These are phyloP conservation scores for Aradophagus sp. DNA, from an alignment of 1,140 invertebrate genomes.

Conservation along the genomic window DNA sequence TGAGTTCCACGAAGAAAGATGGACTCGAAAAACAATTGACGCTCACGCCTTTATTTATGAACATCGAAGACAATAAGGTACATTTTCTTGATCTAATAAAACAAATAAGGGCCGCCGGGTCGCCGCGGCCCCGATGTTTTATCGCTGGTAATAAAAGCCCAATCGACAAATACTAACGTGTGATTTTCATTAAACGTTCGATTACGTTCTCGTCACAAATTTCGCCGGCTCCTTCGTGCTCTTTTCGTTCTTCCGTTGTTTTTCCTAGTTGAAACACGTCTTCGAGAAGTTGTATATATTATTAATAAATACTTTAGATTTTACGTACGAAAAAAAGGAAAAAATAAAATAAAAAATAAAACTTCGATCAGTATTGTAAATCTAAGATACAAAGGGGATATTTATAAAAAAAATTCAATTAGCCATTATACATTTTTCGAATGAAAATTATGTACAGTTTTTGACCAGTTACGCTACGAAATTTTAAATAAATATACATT, in stretches of 20 bases:
- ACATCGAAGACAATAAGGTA: constrained; percentile 56
- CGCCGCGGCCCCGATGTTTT: constrained; percentile 26
- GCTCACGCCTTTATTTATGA: constrained; percentile 49
- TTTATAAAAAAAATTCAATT: constrained; percentile 49
- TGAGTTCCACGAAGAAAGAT: constrained; percentile 39
- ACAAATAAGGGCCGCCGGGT: constrained; percentile 16
- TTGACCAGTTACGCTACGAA: constrained; percentile 55
- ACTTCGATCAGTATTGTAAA: constrained; percentile 56
- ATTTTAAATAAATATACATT: constrained; percentile 60
- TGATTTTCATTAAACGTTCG: constrained; percentile 37
- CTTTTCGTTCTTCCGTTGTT: constrained; percentile 16
- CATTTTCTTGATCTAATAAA: constrained; percentile 46
- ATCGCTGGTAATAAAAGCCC: constrained; percentile 38
- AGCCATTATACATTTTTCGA: constrained; percentile 54
- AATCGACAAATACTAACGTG: constrained; percentile 32
- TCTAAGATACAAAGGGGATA: constrained; percentile 50
- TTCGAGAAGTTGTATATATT: constrained; percentile 54
- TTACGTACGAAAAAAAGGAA: constrained; percentile 16
- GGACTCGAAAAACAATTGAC: constrained; percentile 39
- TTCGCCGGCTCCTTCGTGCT: constrained; percentile 9
- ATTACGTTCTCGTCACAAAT: constrained; percentile 22
- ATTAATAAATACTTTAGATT: constrained; percentile 50
- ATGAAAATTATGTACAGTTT: constrained; percentile 56
- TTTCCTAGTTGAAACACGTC: constrained; percentile 18
- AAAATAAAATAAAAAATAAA: no score